Percentiles rank a stretch among this genome's conserved stretches.
phyloP scores from a whole-genome alignment of 2,113 vertebrate species.

The Chroicocephalus ridibundus region DNA sequence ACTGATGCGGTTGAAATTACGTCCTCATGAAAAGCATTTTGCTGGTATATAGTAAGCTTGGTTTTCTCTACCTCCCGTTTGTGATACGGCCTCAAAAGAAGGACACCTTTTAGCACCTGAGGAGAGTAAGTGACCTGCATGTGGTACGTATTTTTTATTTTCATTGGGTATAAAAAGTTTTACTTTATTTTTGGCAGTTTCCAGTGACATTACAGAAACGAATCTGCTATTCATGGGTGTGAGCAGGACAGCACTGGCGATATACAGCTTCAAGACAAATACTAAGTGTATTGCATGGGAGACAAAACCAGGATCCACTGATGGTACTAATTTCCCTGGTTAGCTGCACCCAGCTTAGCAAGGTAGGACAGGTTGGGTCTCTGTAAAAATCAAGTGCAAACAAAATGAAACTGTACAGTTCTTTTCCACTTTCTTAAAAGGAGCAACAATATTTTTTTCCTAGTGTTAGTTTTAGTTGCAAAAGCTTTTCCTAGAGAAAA shows the following conservation, averaged over 20 bases:
- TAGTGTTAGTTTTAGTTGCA: not conserved
- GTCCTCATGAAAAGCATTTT: not conserved
- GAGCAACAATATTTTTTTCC: not conserved
- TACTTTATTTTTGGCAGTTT: not conserved
- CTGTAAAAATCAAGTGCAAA: not conserved
- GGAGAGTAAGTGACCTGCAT: not conserved
- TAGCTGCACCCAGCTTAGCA: not conserved
- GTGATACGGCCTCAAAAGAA: not conserved
- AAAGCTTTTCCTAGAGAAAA: not conserved
- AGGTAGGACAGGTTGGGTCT: not conserved
- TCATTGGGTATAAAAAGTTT: not conserved
- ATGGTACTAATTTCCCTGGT: not conserved
- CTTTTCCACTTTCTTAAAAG: not conserved
- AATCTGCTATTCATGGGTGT: not conserved
- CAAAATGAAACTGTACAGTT: not conserved
- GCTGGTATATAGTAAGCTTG: not conserved
- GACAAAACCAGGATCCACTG: not conserved
- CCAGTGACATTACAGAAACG: not conserved
- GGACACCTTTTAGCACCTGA: not conserved
- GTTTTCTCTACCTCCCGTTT: not conserved
- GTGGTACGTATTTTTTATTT: not conserved
- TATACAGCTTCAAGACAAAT: not conserved
- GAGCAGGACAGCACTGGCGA: not conserved
- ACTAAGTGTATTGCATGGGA: not conserved
- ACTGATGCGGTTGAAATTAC: not conserved